Base-by-base conservation (phyloP, 2,888 invertebrate species). In the Choristoneura rosaceana region DNA sequence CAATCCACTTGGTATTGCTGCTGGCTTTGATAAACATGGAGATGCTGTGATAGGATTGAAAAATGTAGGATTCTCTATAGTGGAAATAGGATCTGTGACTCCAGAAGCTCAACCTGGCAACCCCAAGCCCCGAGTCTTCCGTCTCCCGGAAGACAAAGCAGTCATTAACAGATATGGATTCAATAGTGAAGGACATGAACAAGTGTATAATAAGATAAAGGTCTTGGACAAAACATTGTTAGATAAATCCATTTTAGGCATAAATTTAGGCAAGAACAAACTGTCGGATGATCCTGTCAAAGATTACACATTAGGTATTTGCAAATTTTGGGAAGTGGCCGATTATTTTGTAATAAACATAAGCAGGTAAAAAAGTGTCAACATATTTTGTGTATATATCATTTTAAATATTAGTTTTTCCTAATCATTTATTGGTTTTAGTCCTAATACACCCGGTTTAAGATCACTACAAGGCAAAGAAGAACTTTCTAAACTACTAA, bases 261-360 rank as follows among this genome's bases (percentile, higher is more conserved):
- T 99, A 0, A 99, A 99, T 94, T 95, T 99, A 73, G 99, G 99
- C 0, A 99, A 98, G 91, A 99, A 99, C 90, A 99, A 99, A 91
- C 90, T 94, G 0, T 97, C 98, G 0, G 84, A 91, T 38, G 95
- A 97, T 90, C 95, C 98, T 0, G 92, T 95, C 12, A 90, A 94
- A 10, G 99, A 99, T 91, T 99, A 99, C 87, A 95, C 96, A n/a
- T 87, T 95, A 80, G 99, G 99, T 9, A 96, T 99, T 0, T 90
- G 96, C 75, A 96, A 95, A 79, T 99, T 99, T 91, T 96, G 96
- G 33, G 94, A 95, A 45, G 89, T 98, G 55, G 98, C 99, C 2
- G 99, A 99, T 91, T 99, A 99, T 90, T 96, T 99, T 81, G 99
- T 99, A 0, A 96, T 99, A 74, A 99, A 99, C 90, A 95, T 99